Evolutionary conservation across 2,888 invertebrate genomes (phyloP), one percentile per base, ranked within the genome.

Genomic region (Aleiodes testaceus): DNA sequence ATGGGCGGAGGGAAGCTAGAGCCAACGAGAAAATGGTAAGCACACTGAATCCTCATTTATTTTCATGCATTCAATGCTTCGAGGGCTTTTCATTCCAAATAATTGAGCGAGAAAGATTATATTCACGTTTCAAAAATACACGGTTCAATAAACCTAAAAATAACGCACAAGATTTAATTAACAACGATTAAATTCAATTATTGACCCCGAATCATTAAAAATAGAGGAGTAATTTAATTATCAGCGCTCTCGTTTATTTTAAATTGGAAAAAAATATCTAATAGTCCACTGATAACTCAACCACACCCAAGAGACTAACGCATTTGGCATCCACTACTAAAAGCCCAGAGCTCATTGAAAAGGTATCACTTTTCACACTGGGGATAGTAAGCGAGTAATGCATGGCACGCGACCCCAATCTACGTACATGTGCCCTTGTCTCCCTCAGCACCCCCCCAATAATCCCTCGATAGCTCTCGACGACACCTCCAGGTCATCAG

Each of bases 51-150:
- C n/a, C n/a, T 30, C 55, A 26, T 30, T 55, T 30, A 55, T 30
- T 55, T 14, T n/a, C 55, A 7, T 22, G 30, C 14, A 26, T 30
- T 55, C 55, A 55, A 55, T 55, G 30, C 12, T 55, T 30, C n/a
- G 30, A 55, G 26, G 14, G 53, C 53, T 26, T 36, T 36, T 9
- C 36, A 36, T 36, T 36, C 36, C 36, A 2, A 36, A 36, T 36
- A 36, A 36, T 36, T 30, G n/a, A 55, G n/a, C 22, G 55, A 26
- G 12, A 16, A 20, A 12, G 11, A 11, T 30, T 26, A 6, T 50
- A 55, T 55, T 26, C 12, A 12, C 26, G 30, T 30, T 2, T 55
- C 22, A 30, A 55, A 55, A 55, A 30, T 30, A 14, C 2, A 30
- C 7, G 26, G 6, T 26, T 55, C 55, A 30, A 55, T 14, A 30